Conservation (phyloP, 64 coral and sea anemone genomes). For the Stylophora pistillata region DNA sequence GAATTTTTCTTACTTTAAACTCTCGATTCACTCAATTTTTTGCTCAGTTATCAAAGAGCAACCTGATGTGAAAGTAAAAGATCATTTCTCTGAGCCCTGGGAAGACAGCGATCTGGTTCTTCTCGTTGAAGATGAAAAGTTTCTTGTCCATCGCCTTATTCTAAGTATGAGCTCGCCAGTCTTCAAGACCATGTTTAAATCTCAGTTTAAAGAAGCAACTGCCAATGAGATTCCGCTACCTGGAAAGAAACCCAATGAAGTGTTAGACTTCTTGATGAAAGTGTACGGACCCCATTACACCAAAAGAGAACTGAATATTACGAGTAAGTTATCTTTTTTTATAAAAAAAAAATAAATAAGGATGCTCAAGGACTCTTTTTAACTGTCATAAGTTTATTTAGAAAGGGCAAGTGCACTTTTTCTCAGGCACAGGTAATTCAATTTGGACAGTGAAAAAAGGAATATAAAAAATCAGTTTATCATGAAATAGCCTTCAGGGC, state of each 20-base stretch:
- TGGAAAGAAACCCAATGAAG: not conserved
- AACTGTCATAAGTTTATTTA: too few relatives aligned
- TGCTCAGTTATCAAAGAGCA: too few relatives aligned
- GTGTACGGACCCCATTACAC: not conserved
- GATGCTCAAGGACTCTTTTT: too few relatives aligned
- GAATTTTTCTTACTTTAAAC: too few relatives aligned
- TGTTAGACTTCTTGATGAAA: not conserved
- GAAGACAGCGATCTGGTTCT: conserved; percentile 60
- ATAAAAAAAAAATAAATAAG: too few relatives aligned
- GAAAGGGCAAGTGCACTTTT: too few relatives aligned
- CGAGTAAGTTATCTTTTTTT: too few relatives aligned
- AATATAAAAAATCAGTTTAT: too few relatives aligned
- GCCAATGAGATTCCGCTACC: not conserved
- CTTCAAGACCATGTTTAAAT: conserved; percentile 49
- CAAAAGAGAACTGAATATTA: not conserved
- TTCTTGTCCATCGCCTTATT: conserved; percentile 57
- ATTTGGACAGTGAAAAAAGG: too few relatives aligned
- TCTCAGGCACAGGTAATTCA: too few relatives aligned
- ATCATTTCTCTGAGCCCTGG: conserved; percentile 61
- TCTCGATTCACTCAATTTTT: too few relatives aligned
- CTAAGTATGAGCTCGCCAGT: conserved; percentile 56
- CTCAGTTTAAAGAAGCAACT: not conserved
- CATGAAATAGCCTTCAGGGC: too few relatives aligned
- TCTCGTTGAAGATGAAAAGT: conserved; percentile 49
- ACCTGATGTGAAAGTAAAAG: not conserved